Evolutionary conservation across 2,113 vertebrate genomes (phyloP), one percentile per base, ranked within the genome.

Genomic region (Cryptotis parvus): DNA sequence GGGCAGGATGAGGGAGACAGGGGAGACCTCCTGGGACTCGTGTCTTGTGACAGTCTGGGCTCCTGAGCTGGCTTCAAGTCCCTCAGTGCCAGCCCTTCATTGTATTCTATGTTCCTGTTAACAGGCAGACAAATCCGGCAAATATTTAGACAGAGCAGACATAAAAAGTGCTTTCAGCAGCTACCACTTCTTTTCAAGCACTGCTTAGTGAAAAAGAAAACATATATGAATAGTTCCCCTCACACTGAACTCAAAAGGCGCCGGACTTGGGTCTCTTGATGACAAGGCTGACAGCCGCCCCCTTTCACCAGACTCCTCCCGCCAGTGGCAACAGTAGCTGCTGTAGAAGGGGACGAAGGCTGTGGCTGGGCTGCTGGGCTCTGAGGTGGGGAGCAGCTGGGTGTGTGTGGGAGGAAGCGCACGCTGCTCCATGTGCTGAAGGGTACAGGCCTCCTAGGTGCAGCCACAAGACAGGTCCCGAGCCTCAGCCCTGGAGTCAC

Each of bases 61-160:
- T 76, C 76, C 80, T 9, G 6, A 78, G 43, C 58, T 2, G 78
- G 70, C 70, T 61, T 1, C n/a, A 79, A 35, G 35, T 70, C 63
- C 39, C 35, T 80, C 1, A 0, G 86, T 82, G 84, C 90, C 43
- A 1, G 11, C 73, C 55, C 82, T 91, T 94, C 91, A 75, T 87
- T 88, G 95, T 81, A 90, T 90, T 95, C 94, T 87, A 65, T 33
- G 27, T 93, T 89, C 74, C 96, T 95, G 92, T 89, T 94, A 93
- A 70, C 84, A 95, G 87, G 91, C 96, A 95, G 90, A 94, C 94
- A 96, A 75, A 96, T 91, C 90, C 33, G 82, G 94, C 96, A 98
- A 98, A 98, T 97, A 98, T 97, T 98, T 98, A 97, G 96, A 98
- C 91, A 97, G 95, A 93, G 94, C 87, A 74, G 92, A 91, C 94